These are phyloP conservation scores for Anthopleura xanthogrammica DNA, from an alignment of 92 coral and sea anemone genomes.

Conservation along the genomic window DNA sequence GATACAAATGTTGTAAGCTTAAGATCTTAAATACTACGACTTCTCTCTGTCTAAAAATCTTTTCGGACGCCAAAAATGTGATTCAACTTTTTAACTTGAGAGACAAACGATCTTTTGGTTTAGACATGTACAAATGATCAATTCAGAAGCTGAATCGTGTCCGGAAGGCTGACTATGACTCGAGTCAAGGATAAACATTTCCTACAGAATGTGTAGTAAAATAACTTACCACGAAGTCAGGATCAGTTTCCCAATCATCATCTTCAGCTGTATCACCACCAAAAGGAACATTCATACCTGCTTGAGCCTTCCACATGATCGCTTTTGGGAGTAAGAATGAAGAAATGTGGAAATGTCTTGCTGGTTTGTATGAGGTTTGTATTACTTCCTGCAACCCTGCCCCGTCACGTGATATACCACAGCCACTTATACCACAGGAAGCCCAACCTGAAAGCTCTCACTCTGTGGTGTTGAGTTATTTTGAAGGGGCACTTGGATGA, in stretches of 20 bases:
- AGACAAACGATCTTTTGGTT: too few relatives aligned
- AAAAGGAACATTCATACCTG: conserved; percentile 45
- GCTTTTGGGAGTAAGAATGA: background rate
- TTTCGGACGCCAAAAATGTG: too few relatives aligned
- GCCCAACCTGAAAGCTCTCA: too few relatives aligned
- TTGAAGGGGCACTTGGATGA: too few relatives aligned
- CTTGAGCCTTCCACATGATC: conserved; percentile 73
- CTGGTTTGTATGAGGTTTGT: background rate
- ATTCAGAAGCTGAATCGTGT: background rate
- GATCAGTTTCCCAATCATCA: conserved; percentile 99
- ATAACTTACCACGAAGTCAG: conserved; percentile 91
- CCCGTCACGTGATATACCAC: conserved; percentile 38
- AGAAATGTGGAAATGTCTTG: background rate
- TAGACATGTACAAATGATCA: background rate
- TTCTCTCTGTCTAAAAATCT: too few relatives aligned
- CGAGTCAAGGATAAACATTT: background rate
- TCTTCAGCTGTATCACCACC: conserved; percentile 59
- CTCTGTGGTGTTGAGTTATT: too few relatives aligned
- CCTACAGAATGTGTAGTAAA: background rate
- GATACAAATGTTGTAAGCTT: too few relatives aligned
- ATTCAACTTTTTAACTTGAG: too few relatives aligned
- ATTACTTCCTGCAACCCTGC: conserved; percentile 42
- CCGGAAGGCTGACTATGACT: conserved; percentile 2
- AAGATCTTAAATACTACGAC: too few relatives aligned
- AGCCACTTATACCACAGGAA: background rate